These are phyloP conservation scores for Lepidurus couesii DNA, from an alignment of 1,140 invertebrate genomes.

Conservation along the genomic window DNA sequence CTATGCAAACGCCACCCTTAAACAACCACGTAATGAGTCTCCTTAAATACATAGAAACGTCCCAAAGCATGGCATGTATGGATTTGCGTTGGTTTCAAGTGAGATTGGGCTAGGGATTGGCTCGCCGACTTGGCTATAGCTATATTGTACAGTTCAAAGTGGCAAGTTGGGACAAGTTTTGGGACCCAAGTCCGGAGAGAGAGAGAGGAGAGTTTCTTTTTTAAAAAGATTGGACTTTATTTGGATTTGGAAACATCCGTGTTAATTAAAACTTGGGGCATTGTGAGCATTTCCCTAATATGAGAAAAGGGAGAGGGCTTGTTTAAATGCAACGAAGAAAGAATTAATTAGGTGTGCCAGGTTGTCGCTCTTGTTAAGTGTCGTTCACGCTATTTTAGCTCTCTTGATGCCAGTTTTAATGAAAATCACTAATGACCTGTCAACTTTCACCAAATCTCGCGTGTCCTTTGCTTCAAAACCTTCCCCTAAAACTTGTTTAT, in stretches of 20 bases:
- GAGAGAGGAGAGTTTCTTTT: no score
- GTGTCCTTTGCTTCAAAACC: not conserved
- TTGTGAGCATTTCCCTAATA: no score
- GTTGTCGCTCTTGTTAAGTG: not conserved
- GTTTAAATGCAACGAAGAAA: not conserved
- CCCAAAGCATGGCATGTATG: not conserved
- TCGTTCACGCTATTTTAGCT: not conserved
- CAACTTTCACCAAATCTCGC: not conserved
- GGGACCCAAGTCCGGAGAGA: not conserved
- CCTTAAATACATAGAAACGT: not conserved
- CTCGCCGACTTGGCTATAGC: not conserved
- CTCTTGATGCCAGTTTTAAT: not conserved
- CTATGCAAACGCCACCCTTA: not conserved
- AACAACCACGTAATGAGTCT: not conserved
- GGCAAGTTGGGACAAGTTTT: not conserved
- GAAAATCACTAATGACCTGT: slow-evolving; percentile 7
- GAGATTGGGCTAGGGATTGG: not conserved
- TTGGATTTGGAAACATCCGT: not conserved
- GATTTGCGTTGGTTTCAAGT: not conserved
- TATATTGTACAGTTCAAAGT: not conserved
- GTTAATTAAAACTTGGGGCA: no score
- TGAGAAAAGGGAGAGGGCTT: not conserved
- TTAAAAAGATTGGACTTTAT: no score
- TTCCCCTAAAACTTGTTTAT: not conserved
- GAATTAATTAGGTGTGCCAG: not conserved